These are phyloP conservation scores for Graptemys geographica DNA, from an alignment of 2,797 vertebrate species.

Conservation along the genomic window DNA sequence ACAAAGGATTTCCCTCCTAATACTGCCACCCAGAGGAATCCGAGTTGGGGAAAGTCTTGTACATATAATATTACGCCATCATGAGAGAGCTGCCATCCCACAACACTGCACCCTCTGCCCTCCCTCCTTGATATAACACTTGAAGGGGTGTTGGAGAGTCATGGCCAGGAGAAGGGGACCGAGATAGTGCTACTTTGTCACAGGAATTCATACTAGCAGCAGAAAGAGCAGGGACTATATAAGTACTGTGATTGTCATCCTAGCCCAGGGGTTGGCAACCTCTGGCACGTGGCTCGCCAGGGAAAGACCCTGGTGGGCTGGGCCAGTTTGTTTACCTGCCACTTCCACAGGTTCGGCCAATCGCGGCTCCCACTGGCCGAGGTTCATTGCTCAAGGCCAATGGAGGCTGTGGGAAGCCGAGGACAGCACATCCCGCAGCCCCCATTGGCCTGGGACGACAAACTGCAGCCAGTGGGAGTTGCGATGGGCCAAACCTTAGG, in stretches of 20 bases:
- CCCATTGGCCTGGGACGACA: no score
- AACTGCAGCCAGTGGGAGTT: no score
- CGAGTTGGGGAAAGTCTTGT: accelerated
- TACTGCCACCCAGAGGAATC: neutral
- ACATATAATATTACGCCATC: neutral
- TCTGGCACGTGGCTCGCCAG: no score
- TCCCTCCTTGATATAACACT: neutral
- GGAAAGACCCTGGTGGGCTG: no score
- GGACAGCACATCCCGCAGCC: no score
- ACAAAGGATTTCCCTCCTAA: neutral
- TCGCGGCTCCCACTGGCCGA: no score
- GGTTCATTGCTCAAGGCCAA: no score
- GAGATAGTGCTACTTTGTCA: neutral
- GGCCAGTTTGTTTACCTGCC: no score
- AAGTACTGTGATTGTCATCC: neutral
- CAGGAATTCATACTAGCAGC: neutral
- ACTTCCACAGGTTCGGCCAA: no score
- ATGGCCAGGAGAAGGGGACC: neutral
- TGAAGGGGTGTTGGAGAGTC: neutral
- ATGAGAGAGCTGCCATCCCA: neutral
- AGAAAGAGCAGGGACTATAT: neutral
- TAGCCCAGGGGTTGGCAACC: neutral
- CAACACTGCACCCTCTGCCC: neutral
- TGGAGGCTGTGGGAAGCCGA: no score
- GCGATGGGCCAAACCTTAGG: no score